phyloP scores from a whole-genome alignment of 2,797 vertebrate genomes.

The Pseudocheirus occidentalis region DNA sequence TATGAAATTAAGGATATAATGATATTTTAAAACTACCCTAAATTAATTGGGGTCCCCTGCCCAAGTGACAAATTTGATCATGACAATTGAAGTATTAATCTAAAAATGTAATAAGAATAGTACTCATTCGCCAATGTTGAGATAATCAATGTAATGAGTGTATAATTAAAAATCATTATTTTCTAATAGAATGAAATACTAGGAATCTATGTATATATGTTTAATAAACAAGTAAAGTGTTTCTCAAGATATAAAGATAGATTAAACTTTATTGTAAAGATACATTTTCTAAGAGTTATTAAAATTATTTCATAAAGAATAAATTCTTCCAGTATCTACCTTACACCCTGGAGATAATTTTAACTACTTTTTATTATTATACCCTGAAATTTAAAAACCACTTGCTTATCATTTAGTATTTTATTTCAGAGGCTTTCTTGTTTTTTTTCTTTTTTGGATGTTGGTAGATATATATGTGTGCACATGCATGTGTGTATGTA shows the following conservation, averaged over 20 bases:
- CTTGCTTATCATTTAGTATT: neutral
- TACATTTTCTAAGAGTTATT: slow-evolving; percentile 64
- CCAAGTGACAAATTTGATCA: slow-evolving; percentile 43
- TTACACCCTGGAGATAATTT: neutral
- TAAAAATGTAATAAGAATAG: slow-evolving; percentile 52
- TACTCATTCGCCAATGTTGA: slow-evolving; percentile 66
- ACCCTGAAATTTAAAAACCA: neutral
- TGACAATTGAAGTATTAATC: slow-evolving; percentile 63
- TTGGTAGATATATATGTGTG: no score
- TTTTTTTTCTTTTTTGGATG: neutral
- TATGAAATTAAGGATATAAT: slow-evolving; percentile 9
- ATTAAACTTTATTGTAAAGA: slow-evolving; percentile 69
- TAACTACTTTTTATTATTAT: neutral
- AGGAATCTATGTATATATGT: slow-evolving; percentile 74
- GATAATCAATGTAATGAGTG: slow-evolving; percentile 66
- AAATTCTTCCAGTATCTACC: neutral
- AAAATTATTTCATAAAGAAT: slow-evolving; percentile 56
- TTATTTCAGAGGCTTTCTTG: neutral
- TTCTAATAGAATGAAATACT: slow-evolving; percentile 65
- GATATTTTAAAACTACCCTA: neutral
- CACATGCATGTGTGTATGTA: no score
- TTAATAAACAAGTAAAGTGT: slow-evolving; percentile 70
- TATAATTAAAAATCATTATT: slow-evolving; percentile 65
- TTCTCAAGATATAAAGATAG: slow-evolving; percentile 23
- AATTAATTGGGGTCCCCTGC: neutral